Conservation (phyloP, 1,140 invertebrate species). For the Drosophila bifasciata region DNA sequence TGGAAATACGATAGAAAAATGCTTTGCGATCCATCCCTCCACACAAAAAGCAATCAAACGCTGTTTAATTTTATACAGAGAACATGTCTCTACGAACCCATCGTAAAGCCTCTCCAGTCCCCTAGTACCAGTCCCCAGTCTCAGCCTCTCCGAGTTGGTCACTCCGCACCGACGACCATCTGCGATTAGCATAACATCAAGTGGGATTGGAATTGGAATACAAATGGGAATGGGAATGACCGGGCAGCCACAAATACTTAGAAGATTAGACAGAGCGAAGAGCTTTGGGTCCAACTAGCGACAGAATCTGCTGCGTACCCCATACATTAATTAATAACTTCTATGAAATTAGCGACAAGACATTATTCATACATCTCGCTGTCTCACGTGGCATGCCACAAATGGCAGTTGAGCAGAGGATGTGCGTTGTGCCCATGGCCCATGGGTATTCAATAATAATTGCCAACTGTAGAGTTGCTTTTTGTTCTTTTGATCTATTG, state of each 20-base stretch:
- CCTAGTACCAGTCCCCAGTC: constrained; percentile 8
- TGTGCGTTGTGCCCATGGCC: too few species aligned
- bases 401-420: constrained; percentile 33
- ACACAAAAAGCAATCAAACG: constrained; percentile 71
- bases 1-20: constrained; percentile 63
- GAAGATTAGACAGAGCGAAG: constrained; percentile 14
- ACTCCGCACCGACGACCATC: constrained; percentile 17
- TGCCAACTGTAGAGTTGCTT: not conserved
- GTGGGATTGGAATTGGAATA: constrained; percentile 23
- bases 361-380: constrained; percentile 60
- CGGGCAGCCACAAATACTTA: constrained; percentile 24
- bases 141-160: constrained; percentile 36
- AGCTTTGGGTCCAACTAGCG: constrained; percentile 12
- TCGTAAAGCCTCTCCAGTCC: constrained; percentile 34
- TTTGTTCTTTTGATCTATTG: constrained; percentile 47
- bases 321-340: constrained; percentile 78
- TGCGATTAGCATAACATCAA: constrained; percentile 77
- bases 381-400: constrained; percentile 35
- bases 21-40: constrained; percentile 47
- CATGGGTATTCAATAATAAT: not conserved
- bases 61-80: constrained; percentile 78
- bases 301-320: constrained; percentile 3
- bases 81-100: constrained; percentile 63
- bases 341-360: constrained; percentile 65
- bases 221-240: constrained; percentile 70